Evolutionary conservation across 1,140 invertebrate genomes (phyloP).

Genomic region (Spodoptera frugiperda): DNA sequence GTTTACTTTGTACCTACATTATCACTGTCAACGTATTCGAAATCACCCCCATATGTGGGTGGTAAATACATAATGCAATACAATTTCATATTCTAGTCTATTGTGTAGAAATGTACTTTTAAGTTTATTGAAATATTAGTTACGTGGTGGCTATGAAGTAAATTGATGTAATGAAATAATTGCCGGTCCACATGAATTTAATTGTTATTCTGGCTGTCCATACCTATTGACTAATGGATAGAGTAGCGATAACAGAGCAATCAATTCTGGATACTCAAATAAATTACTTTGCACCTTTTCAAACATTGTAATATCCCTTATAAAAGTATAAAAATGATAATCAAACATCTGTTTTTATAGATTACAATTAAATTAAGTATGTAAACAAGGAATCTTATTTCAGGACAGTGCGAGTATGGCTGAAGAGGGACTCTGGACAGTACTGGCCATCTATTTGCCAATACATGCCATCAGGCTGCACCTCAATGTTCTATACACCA

Average conservation of each 20-base stretch:
- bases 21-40: constrained; percentile 30
- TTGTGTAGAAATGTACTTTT: background rate
- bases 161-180: too few relatives aligned
- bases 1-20: constrained; percentile 43
- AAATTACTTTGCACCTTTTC: too few relatives aligned
- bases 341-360: constrained; percentile 36
- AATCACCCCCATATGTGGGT: constrained; percentile 29
- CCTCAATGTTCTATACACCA: constrained; percentile 93
- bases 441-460: constrained; percentile 99
- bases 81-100: too few relatives aligned
- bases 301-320: too few relatives aligned
- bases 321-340: too few relatives aligned
- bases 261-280: too few relatives aligned
- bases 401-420: constrained; percentile 98
- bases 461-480: constrained; percentile 96
- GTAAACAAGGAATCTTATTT: constrained; percentile 56
- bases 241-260: too few relatives aligned
- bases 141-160: background rate
- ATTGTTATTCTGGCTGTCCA: too few relatives aligned
- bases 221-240: too few relatives aligned
- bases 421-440: constrained; percentile 99
- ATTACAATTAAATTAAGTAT: background rate
- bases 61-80: background rate
- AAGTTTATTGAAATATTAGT: background rate
- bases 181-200: too few relatives aligned